Conservation (phyloP, 1,140 invertebrate species). For the Mylabris phalerata region DNA sequence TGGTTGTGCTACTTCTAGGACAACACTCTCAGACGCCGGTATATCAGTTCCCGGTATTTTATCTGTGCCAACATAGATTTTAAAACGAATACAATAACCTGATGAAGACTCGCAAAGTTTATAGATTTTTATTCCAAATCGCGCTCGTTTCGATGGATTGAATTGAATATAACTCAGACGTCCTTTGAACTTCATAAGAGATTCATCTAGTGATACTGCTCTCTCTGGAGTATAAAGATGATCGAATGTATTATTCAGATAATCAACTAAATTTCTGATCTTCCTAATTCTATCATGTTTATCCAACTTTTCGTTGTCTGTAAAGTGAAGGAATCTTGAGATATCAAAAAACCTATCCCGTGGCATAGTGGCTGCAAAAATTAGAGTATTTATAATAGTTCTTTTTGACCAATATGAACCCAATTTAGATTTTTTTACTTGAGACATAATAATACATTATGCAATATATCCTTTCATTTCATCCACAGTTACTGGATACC, state of each 20-base stretch:
- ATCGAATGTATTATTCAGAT: slow-evolving; percentile 2
- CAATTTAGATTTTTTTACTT: not conserved
- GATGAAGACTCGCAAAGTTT: not conserved
- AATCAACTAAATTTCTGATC: slow-evolving; percentile 1
- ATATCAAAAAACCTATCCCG: not conserved
- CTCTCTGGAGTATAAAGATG: slow-evolving; percentile 8
- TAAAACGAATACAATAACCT: too few species aligned
- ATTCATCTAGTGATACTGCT: slow-evolving; percentile 10
- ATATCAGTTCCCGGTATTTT: too few species aligned
- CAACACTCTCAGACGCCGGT: too few species aligned
- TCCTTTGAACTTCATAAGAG: slow-evolving; percentile 17
- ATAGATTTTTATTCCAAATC: slow-evolving; percentile 16
- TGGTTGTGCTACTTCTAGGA: too few species aligned
- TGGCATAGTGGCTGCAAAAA: not conserved
- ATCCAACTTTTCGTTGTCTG: not conserved
- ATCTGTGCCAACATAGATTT: too few species aligned
- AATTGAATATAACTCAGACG: slow-evolving; percentile 17
- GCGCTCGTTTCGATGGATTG: slow-evolving; percentile 16
- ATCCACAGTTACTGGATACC: not conserved
- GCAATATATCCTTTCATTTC: not conserved
- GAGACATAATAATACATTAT: not conserved
- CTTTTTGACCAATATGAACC: not conserved
- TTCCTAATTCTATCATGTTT: slow-evolving; percentile 1
- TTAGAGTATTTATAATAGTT: not conserved
- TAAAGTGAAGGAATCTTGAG: not conserved